phyloP scores from a whole-genome alignment of 1,140 invertebrate genomes.

The Drosophila dunni region DNA sequence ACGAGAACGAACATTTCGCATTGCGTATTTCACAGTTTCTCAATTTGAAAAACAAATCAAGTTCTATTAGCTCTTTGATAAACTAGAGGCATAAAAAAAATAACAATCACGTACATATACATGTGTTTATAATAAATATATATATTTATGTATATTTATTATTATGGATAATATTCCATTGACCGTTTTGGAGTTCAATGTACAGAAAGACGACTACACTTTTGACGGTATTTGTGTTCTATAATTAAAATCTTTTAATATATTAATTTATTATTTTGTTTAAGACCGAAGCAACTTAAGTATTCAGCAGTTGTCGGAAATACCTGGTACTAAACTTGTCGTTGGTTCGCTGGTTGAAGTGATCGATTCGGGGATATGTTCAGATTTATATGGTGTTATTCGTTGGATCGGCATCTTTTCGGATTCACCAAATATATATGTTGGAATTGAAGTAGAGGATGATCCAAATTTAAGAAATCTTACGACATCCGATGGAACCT shows the following conservation, averaged over 20 bases:
- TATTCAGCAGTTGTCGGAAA: conserved; percentile 61
- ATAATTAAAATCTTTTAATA: not conserved
- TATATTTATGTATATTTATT: not conserved
- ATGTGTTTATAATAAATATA: not conserved
- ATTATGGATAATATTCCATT: conserved; percentile 74
- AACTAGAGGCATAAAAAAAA: not conserved
- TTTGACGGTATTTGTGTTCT: conserved; percentile 27
- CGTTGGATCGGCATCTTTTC: conserved; percentile 91
- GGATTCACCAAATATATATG: conserved; percentile 80
- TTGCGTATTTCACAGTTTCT: conserved; percentile 1
- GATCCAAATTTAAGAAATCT: conserved; percentile 87
- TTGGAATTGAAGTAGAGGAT: conserved; percentile 90
- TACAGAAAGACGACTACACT: conserved; percentile 10
- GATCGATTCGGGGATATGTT: conserved; percentile 70
- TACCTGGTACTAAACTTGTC: conserved; percentile 86
- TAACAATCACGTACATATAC: conserved; percentile 2
- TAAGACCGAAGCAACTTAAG: conserved; percentile 38
- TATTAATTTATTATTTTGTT: conserved; percentile 8
- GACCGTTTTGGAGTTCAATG: conserved; percentile 77
- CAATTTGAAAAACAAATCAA: not conserved
- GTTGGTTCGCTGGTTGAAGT: conserved; percentile 92
- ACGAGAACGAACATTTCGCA: conserved; percentile 11
- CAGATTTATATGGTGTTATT: conserved; percentile 91
- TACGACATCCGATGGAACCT: conserved; percentile 90
- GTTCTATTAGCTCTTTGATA: conserved; percentile 1